phyloP scores from a whole-genome alignment of 64 coral and sea anemone species.

The Dendronephthya gigantea region DNA sequence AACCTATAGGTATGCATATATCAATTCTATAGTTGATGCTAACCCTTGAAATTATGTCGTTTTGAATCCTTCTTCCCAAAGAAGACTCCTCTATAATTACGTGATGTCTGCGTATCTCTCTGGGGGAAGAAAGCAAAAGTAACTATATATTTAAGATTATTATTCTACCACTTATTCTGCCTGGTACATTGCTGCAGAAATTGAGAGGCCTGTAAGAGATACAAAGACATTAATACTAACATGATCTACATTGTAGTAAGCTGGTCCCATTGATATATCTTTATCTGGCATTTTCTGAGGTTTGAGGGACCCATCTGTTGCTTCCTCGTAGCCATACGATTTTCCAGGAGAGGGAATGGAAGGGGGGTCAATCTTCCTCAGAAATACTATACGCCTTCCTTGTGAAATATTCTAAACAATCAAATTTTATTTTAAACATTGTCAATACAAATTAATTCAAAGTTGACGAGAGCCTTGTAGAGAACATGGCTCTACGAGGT shows the following conservation, averaged over 20 bases:
- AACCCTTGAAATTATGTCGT: constrained; percentile 88
- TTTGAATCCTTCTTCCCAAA: constrained; percentile 84
- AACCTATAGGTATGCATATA: no score
- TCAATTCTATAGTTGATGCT: not conserved
- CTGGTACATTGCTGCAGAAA: no score
- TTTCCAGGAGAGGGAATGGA: constrained; percentile 98
- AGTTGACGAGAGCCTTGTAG: no score
- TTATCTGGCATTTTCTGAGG: constrained; percentile 63
- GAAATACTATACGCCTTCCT: constrained; percentile 71
- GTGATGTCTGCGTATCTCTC: constrained; percentile 44
- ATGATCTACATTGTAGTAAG: constrained; percentile 79
- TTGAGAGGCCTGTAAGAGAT: no score
- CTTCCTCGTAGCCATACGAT: constrained; percentile 92
- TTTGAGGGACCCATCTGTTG: constrained; percentile 60
- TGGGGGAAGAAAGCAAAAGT: not conserved
- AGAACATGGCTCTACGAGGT: no score
- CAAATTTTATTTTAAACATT: no score
- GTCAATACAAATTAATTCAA: no score
- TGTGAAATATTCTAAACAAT: constrained; percentile 50
- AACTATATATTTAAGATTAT: no score
- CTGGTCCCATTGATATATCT: constrained; percentile 65
- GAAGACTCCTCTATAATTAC: constrained; percentile 68
- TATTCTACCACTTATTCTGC: no score
- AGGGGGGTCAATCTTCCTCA: constrained; percentile 69
- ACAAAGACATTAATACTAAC: constrained; percentile 27